These are phyloP conservation scores for Tenthredo scrophulariae DNA, from an alignment of 2,888 invertebrate genomes.

Conservation along the genomic window DNA sequence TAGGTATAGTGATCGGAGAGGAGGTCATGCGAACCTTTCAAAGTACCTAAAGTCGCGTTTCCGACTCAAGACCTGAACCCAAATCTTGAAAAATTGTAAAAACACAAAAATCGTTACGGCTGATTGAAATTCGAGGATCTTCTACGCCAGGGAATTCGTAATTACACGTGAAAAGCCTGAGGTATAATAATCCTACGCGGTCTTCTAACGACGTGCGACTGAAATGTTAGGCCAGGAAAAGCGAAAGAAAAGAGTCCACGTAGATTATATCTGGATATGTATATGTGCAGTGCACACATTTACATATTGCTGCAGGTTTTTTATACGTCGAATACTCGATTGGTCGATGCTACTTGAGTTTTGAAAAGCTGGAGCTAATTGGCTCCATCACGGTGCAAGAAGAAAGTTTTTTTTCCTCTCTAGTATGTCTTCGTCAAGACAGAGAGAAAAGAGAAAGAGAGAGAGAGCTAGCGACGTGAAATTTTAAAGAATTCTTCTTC, in stretches of 20 bases:
- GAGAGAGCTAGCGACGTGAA: neutral
- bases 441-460: neutral
- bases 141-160: neutral
- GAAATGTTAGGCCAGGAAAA: neutral
- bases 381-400: slow-evolving; percentile 11
- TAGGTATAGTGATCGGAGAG: neutral
- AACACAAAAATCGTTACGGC: neutral
- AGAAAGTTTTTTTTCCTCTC: neutral
- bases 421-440: neutral
- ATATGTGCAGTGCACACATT: neutral
- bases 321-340: neutral
- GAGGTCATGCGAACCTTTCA: neutral
- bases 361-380: slow-evolving; percentile 40
- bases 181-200: neutral
- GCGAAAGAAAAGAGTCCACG: neutral
- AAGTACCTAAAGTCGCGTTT: slow-evolving; percentile 21
- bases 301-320: neutral
- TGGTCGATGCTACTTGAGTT: slow-evolving; percentile 25
- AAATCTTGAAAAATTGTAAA: neutral
- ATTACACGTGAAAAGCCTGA: neutral
- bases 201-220: slow-evolving; percentile 38
- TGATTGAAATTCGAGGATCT: neutral
- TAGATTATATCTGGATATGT: neutral
- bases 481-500: slow-evolving; percentile 27
- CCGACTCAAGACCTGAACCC: neutral